Percentiles rank a stretch among this genome's conserved stretches.
phyloP scores from a whole-genome alignment of 2,797 vertebrate genomes.

The Holocentrus rufus region DNA sequence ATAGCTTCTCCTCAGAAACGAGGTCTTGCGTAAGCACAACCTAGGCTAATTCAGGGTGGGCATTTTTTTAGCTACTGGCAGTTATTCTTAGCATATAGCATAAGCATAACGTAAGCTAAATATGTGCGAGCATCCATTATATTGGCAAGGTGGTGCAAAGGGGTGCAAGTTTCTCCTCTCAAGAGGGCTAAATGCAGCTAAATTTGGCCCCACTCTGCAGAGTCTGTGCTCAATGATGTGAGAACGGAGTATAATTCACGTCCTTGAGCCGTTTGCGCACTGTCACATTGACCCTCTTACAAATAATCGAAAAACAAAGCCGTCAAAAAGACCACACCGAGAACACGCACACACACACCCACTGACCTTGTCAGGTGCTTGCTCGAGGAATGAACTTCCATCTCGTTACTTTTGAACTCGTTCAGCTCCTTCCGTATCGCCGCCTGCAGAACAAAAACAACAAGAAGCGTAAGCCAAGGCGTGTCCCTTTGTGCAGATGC shows the following conservation, averaged over 20 bases:
- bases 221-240: conserved; percentile 34
- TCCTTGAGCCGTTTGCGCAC: conserved; percentile 34
- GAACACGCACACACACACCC: rapidly evolving
- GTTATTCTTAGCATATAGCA: conserved; percentile 45
- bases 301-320: background rate
- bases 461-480: conserved; percentile 27
- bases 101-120: conserved; percentile 75
- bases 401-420: conserved; percentile 98
- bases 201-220: conserved; percentile 63
- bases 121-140: conserved; percentile 71
- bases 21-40: conserved; percentile 49
- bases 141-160: conserved; percentile 49
- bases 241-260: conserved; percentile 26
- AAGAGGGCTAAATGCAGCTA: conserved; percentile 54
- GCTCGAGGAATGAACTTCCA: conserved; percentile 98
- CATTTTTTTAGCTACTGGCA: conserved; percentile 45
- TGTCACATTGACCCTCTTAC: conserved; percentile 34
- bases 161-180: conserved; percentile 62
- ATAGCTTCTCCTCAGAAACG: conserved; percentile 25
- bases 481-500: background rate
- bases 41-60: conserved; percentile 30
- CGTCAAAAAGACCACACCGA: background rate
- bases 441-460: conserved; percentile 80
- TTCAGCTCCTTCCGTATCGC: conserved; percentile 98
- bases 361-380: conserved; percentile 96